Conservation (phyloP, 2,113 vertebrate species). For the Erythrolamprus reginae region DNA sequence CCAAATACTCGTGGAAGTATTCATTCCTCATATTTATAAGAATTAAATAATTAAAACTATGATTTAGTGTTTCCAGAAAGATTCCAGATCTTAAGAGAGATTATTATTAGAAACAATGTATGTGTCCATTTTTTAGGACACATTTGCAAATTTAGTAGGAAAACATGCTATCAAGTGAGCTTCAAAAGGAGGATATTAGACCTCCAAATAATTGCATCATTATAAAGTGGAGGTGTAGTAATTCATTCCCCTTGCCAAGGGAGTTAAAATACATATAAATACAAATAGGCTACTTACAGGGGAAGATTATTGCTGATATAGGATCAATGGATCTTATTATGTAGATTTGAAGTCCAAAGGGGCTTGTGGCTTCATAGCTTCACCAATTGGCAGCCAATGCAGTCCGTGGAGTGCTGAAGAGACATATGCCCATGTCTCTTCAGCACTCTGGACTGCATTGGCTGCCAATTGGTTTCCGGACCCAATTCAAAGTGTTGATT, state of each 20-base stretch:
- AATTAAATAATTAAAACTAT: not conserved
- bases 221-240: not conserved
- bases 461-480: too few relatives aligned
- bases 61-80: not conserved
- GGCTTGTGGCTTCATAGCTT: too few relatives aligned
- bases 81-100: slow-evolving; percentile 1
- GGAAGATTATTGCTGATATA: not conserved
- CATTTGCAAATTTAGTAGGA: slow-evolving; percentile 39
- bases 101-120: not conserved
- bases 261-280: not conserved
- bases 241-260: not conserved
- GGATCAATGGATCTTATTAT: not conserved
- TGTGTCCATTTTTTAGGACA: slow-evolving; percentile 45
- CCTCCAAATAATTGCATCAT: slow-evolving; percentile 3
- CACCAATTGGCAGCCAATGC: too few relatives aligned
- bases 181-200: slow-evolving; percentile 24
- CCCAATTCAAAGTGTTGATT: too few relatives aligned
- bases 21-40: not conserved
- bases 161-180: slow-evolving; percentile 11
- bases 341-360: not conserved
- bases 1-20: slow-evolving; percentile 29
- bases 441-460: too few relatives aligned
- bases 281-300: not conserved
- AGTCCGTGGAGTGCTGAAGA: too few relatives aligned
- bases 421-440: too few relatives aligned